These are phyloP conservation scores for Ceratitis capitata DNA, from an alignment of 1,140 invertebrate genomes.

Conservation along the genomic window DNA sequence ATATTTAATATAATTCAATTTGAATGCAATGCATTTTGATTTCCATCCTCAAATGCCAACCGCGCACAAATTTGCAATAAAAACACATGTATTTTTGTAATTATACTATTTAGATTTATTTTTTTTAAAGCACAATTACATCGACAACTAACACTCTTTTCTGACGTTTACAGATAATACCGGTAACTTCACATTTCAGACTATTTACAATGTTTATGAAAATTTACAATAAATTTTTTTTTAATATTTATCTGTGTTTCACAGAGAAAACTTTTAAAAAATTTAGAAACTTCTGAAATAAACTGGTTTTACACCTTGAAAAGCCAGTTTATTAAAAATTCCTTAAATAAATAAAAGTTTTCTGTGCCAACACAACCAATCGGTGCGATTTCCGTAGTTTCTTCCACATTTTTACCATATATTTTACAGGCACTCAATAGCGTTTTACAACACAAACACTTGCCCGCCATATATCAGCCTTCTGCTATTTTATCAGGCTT, in stretches of 20 bases:
- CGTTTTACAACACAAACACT: neutral
- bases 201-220: neutral
- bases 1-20: neutral
- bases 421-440: neutral
- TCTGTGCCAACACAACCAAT: neutral
- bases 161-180: neutral
- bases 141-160: conserved; percentile 34
- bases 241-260: neutral
- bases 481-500: neutral
- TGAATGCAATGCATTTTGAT: neutral
- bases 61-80: neutral
- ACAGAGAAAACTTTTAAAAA: neutral
- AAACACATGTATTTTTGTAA: neutral
- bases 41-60: neutral
- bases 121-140: neutral
- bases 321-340: neutral
- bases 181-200: neutral
- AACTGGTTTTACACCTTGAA: neutral
- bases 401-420: neutral
- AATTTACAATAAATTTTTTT: neutral
- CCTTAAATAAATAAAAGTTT: neutral
- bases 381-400: neutral
- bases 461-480: neutral
- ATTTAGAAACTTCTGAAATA: neutral
- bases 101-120: neutral